Conservation (phyloP, 92 coral and sea anemone species). For the Muricea muricata region DNA sequence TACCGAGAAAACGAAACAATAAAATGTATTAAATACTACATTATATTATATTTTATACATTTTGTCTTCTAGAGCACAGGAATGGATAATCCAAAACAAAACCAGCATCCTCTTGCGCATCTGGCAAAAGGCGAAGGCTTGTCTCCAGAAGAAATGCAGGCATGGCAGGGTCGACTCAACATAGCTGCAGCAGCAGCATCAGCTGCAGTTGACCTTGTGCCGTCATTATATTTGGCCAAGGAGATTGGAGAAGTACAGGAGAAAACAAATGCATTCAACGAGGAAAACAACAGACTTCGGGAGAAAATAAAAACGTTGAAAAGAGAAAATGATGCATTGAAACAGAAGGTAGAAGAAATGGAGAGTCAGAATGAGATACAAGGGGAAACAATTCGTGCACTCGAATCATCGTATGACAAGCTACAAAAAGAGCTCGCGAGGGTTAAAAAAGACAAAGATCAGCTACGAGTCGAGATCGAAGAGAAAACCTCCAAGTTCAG, state of each 20-base stretch:
- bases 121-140: background rate
- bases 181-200: background rate
- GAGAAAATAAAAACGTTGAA: background rate
- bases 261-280: background rate
- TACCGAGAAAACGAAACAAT: background rate
- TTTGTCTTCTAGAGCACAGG: background rate
- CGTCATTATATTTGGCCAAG: background rate
- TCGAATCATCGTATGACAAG: slow-evolving; percentile 13
- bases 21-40: background rate
- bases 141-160: background rate
- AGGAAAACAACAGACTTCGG: slow-evolving; percentile 13
- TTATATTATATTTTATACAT: too few relatives aligned
- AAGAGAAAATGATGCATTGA: background rate
- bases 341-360: background rate
- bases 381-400: slow-evolving; percentile 13
- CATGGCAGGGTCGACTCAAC: too few relatives aligned
- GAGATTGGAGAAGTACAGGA: slow-evolving; percentile 8
- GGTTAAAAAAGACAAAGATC: slow-evolving; percentile 29
- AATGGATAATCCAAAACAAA: background rate
- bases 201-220: background rate
- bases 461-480: slow-evolving; percentile 43
- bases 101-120: background rate
- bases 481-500: slow-evolving; percentile 56
- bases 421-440: slow-evolving; percentile 28
- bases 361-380: background rate